phyloP scores from a whole-genome alignment of 2,797 vertebrate genomes.

The Austrolebias charrua region DNA sequence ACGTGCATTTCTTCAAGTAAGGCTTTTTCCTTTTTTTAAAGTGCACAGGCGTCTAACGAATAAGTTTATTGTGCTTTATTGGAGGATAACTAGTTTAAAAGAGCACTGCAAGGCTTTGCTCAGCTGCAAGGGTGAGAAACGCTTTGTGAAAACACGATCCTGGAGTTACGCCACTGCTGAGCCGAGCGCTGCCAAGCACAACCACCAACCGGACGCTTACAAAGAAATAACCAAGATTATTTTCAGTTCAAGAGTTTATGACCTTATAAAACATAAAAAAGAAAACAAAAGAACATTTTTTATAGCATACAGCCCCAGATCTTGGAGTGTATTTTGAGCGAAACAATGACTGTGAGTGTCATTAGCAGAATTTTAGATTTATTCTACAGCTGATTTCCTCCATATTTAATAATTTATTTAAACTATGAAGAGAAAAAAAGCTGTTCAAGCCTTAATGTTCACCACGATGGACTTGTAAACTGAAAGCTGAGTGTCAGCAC shows the following conservation, averaged over 20 bases:
- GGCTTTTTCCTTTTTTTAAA: background rate
- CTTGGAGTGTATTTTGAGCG: background rate
- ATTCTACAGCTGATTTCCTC: slow-evolving; percentile 18
- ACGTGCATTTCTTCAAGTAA: too few relatives aligned
- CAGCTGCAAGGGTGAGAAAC: slow-evolving; percentile 63
- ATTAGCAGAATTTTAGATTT: slow-evolving; percentile 32
- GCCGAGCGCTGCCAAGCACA: slow-evolving; percentile 50
- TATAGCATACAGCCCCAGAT: slow-evolving; percentile 1
- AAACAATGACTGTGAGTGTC: background rate
- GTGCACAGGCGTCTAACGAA: slow-evolving; percentile 26
- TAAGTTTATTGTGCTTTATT: slow-evolving; percentile 35
- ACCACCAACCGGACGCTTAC: slow-evolving; percentile 39
- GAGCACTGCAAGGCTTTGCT: slow-evolving; percentile 20
- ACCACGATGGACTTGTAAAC: slow-evolving; percentile 22
- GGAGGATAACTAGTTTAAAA: slow-evolving; percentile 43
- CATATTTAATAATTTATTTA: background rate
- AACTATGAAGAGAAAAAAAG: background rate
- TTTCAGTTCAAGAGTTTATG: slow-evolving; percentile 25
- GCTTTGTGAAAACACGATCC: slow-evolving; percentile 60
- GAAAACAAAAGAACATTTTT: slow-evolving; percentile 4
- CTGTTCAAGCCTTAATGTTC: background rate
- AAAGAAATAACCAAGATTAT: slow-evolving; percentile 38
- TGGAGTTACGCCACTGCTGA: slow-evolving; percentile 42
- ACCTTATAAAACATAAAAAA: background rate
- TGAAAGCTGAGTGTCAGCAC: slow-evolving; percentile 39